Evolutionary conservation across 2,113 vertebrate species (phyloP).

Genomic region (Ramphastos sulfuratus): DNA sequence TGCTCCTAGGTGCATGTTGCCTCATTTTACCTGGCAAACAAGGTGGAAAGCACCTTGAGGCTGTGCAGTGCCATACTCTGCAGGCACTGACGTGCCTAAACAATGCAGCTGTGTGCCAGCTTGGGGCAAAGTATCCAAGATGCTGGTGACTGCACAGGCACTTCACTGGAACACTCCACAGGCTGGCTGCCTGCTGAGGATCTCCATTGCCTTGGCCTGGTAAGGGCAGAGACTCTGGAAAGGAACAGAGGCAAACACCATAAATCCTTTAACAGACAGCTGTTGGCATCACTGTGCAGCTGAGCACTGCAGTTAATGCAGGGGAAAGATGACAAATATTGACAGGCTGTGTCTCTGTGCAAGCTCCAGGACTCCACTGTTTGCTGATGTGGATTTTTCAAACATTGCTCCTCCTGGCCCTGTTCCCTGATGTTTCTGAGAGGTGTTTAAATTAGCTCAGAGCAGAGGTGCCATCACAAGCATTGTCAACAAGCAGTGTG

Average conservation of each 20-base stretch:
- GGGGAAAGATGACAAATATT: neutral
- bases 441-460: neutral
- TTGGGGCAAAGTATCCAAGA: neutral
- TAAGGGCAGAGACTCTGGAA: neutral
- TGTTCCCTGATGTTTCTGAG: neutral
- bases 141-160: neutral
- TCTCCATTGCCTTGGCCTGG: neutral
- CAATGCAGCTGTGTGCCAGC: neutral
- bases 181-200: neutral
- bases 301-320: neutral
- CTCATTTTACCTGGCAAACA: neutral
- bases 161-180: neutral
- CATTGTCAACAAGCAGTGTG: neutral
- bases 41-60: neutral
- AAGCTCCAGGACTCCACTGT: neutral
- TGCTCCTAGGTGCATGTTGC: neutral
- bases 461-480: neutral
- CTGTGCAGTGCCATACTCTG: neutral
- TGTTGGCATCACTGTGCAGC: neutral
- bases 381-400: neutral
- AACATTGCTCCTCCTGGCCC: neutral
- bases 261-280: rapidly evolving
- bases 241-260: rapidly evolving
- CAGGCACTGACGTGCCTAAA: neutral
- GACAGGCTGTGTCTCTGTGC: neutral